Conservation (phyloP, 2,888 invertebrate genomes). For the Dromius quadrimaculatus region DNA sequence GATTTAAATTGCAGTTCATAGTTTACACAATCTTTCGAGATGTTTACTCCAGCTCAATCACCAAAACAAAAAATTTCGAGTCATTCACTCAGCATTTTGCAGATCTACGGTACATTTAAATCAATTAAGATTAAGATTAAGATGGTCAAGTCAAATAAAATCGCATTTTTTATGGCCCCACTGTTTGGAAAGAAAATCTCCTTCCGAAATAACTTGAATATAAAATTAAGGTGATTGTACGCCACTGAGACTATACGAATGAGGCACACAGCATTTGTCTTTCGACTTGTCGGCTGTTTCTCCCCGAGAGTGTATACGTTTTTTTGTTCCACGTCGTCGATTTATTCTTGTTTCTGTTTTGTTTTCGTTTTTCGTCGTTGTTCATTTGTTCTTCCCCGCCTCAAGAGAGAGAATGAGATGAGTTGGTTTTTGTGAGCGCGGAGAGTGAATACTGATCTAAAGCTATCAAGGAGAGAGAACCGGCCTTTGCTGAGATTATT, state of each 20-base stretch:
- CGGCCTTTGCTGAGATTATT: conserved; percentile 19
- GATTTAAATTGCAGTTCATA: too few species aligned
- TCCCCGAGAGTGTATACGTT: conserved; percentile 44
- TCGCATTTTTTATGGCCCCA: too few species aligned
- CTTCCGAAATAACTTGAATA: conserved; percentile 14
- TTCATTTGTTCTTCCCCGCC: conserved; percentile 51
- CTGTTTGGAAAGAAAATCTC: too few species aligned
- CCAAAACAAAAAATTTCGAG: too few species aligned
- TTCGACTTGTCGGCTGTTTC: conserved; percentile 50
- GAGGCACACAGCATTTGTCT: conserved; percentile 47
- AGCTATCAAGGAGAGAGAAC: conserved; percentile 11
- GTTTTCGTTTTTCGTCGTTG: conserved; percentile 46
- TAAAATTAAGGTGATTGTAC: conserved; percentile 23
- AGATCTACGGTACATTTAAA: too few species aligned
- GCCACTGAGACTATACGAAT: conserved; percentile 47
- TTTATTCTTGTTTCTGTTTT: conserved; percentile 47
- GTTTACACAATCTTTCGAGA: too few species aligned
- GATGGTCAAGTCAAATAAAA: too few species aligned
- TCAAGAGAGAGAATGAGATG: conserved; percentile 44
- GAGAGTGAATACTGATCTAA: not conserved
- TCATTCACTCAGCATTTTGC: too few species aligned
- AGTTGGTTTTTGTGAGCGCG: conserved; percentile 43
- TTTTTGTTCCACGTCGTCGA: conserved; percentile 37
- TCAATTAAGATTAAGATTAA: too few species aligned
- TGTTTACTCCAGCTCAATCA: too few species aligned